These are phyloP conservation scores for Pithecia hirsuta DNA, from an alignment of 2,797 vertebrate species.

Conservation along the genomic window DNA sequence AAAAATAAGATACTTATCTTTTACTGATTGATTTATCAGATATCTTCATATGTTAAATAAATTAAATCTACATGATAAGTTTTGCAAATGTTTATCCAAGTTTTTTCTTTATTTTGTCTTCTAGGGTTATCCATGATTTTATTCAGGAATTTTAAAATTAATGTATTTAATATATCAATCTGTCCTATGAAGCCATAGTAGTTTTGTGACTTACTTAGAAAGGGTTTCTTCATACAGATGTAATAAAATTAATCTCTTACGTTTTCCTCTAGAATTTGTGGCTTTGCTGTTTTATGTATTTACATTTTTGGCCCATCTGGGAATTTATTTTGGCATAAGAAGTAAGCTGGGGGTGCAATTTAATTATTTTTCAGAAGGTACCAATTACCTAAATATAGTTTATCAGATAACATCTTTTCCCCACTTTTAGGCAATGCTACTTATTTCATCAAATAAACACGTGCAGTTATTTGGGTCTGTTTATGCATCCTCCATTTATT, in stretches of 20 bases:
- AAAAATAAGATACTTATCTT: not conserved
- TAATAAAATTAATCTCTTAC: not conserved
- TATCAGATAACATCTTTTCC: not conserved
- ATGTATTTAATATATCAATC: not conserved
- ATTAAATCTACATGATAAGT: not conserved
- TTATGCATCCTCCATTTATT: not conserved
- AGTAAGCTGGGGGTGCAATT: not conserved
- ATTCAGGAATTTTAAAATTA: not conserved
- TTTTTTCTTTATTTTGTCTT: not conserved
- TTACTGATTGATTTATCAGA: not conserved
- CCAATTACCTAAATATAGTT: not conserved
- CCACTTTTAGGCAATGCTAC: not conserved
- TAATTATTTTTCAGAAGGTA: not conserved
- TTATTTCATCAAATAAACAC: not conserved
- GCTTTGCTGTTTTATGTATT: not conserved
- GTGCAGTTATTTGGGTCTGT: not conserved
- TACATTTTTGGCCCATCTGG: not conserved
- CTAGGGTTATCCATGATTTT: not conserved
- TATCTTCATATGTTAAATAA: not conserved
- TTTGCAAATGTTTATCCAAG: not conserved
- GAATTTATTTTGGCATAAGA: slow-evolving; percentile 50
- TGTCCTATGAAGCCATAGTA: not conserved
- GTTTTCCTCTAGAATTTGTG: not conserved
- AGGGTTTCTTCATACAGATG: not conserved
- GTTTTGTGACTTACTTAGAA: not conserved